These are phyloP conservation scores for Tupaia tana DNA, from an alignment of 2,113 vertebrate species.

Conservation along the genomic window DNA sequence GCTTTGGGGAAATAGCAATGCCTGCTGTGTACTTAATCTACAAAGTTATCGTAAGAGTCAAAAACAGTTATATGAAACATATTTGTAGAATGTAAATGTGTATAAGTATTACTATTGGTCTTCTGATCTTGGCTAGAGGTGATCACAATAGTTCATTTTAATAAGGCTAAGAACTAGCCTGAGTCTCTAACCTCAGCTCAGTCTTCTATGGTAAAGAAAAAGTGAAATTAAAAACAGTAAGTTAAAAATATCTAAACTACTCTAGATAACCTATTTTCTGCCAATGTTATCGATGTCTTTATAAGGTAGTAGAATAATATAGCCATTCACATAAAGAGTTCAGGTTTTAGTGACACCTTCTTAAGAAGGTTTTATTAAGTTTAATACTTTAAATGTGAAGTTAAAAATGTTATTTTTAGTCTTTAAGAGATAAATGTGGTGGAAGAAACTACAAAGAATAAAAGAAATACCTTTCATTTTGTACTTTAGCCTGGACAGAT, in stretches of 20 bases:
- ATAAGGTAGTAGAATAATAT: constrained; percentile 3
- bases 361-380: neutral
- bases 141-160: constrained; percentile 40
- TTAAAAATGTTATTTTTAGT: neutral
- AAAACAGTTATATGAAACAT: neutral
- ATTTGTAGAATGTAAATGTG: neutral
- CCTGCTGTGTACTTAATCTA: neutral
- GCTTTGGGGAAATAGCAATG: neutral
- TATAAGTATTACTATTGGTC: constrained; percentile 37
- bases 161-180: neutral
- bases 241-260: constrained; percentile 25
- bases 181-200: constrained; percentile 19
- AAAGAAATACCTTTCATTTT: neutral
- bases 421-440: constrained; percentile 8
- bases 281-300: neutral
- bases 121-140: constrained; percentile 43
- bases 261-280: constrained; percentile 11
- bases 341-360: constrained; percentile 26
- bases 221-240: constrained; percentile 37
- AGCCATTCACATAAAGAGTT: constrained; percentile 21
- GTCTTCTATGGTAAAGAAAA: neutral
- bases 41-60: neutral
- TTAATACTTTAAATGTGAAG: neutral
- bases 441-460: neutral
- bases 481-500: neutral